Evolutionary conservation across 2,797 vertebrate species (phyloP), one percentile per base, ranked within the genome.

Genomic region (Arrhamphus sclerolepis): DNA sequence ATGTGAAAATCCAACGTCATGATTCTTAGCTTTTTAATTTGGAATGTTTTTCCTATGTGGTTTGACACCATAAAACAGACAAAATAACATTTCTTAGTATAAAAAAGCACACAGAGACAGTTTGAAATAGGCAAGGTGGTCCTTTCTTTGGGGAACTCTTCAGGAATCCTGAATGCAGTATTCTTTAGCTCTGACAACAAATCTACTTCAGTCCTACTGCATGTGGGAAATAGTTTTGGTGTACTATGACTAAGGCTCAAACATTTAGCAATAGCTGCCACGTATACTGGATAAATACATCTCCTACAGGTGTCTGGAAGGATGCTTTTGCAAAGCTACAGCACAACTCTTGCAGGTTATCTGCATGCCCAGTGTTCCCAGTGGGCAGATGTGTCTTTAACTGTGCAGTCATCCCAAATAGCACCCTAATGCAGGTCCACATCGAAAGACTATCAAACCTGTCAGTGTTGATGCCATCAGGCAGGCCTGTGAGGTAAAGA

Each of bases 401-500:
- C 71, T 80, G 69, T 67, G 71, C 71, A 77, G 50, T 62, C 63
- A 61, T 34, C 20, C 49, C 7, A 52, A 56, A 70, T 74, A 81
- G 40, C 46, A 69, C 75, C 65, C 66, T 40, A 62, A 71, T 14
- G 46, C 62, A n/a, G 52, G 61, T 41, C 58, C 54, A 55, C 14
- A 6, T 73, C 58, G 64, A 68, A 77, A 56, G 6, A 28, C 77
- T 55, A 61, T 67, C 89, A 86, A 91, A 92, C 91, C 91, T 91
- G 83, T 82, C 57, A 26, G 61, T 66, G 63, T 16, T 46, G 88
- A 72, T 73, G 83, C 71, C 69, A 66, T 74, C 72, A 70, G 77
- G 65, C 75, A 79, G 81, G 77, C 83, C 88, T 92, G 89, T 62
- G 81, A 88, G 87, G 75, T 72, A 70, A 65, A 89, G 65, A 81